These are phyloP conservation scores for Zosterops hypoxanthus DNA, from an alignment of 2,113 vertebrate genomes.

Conservation along the genomic window DNA sequence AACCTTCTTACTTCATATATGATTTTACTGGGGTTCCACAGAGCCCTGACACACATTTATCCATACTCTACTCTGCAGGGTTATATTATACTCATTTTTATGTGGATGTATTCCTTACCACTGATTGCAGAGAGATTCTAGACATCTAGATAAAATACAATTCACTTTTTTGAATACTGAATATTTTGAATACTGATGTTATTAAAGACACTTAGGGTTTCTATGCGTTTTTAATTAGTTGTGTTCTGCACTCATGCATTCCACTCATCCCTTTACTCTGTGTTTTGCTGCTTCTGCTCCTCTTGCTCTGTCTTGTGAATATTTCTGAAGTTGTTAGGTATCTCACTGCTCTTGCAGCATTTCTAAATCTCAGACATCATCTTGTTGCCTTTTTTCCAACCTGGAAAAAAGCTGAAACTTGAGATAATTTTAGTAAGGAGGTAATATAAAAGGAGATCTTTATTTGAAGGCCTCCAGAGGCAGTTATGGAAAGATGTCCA, in stretches of 20 bases:
- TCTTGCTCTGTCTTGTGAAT: background rate
- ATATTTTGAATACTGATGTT: background rate
- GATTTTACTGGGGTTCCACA: background rate
- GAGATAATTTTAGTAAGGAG: background rate
- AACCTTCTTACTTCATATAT: background rate
- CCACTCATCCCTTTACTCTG: background rate
- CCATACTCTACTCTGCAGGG: background rate
- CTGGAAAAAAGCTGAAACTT: background rate
- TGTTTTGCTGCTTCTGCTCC: background rate
- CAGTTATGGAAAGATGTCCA: background rate
- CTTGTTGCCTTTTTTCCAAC: background rate
- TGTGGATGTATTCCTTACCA: background rate
- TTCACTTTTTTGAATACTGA: background rate
- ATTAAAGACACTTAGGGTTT: background rate
- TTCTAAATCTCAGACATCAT: background rate
- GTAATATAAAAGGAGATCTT: background rate
- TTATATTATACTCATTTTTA: background rate
- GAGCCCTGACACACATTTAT: accelerated
- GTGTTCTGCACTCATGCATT: background rate
- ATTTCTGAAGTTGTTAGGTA: background rate
- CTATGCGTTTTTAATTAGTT: background rate
- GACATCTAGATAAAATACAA: background rate
- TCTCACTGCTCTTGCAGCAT: background rate
- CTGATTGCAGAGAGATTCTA: background rate
- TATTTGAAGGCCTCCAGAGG: background rate